A percentile compares a stretch with the other conserved stretches of the same genome.
These are phyloP conservation scores for Speoplatyrhinus poulsoni DNA, from an alignment of 2,113 vertebrate genomes.

Conservation along the genomic window DNA sequence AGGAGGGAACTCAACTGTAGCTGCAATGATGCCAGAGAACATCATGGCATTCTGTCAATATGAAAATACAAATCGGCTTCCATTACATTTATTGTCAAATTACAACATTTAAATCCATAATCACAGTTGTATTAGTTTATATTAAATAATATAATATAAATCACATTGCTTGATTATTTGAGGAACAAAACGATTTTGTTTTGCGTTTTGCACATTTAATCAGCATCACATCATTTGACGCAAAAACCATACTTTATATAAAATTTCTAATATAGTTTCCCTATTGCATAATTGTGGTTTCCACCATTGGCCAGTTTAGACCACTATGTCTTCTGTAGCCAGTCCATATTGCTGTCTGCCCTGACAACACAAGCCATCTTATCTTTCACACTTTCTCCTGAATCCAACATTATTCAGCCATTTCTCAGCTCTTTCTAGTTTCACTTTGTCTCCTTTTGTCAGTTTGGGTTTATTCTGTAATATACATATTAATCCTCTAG, in stretches of 20 bases:
- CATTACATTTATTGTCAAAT: not conserved
- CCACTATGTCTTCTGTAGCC: constrained; percentile 13
- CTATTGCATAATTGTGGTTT: too few species aligned
- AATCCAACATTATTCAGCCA: constrained; percentile 43
- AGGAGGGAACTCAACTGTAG: too few species aligned
- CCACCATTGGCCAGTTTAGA: too few species aligned
- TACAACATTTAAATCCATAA: not conserved
- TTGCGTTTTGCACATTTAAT: not conserved
- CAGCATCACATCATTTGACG: not conserved
- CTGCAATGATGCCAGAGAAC: too few species aligned
- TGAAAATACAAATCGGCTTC: not conserved
- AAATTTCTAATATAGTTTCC: too few species aligned
- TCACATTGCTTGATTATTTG: not conserved
- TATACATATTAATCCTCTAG: constrained; percentile 65
- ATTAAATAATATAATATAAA: not conserved
- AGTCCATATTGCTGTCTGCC: constrained; percentile 42
- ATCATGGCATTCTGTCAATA: too few species aligned
- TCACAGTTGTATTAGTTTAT: not conserved
- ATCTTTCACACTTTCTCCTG: constrained; percentile 41
- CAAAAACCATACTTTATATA: not conserved
- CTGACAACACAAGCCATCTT: constrained; percentile 65
- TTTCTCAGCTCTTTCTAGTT: constrained; percentile 61
- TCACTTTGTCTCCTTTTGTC: constrained; percentile 54
- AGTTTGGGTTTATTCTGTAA: constrained; percentile 68
- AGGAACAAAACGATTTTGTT: not conserved